These are phyloP conservation scores for Lucinisca nassula DNA, from an alignment of 2,888 invertebrate genomes.

Conservation along the genomic window DNA sequence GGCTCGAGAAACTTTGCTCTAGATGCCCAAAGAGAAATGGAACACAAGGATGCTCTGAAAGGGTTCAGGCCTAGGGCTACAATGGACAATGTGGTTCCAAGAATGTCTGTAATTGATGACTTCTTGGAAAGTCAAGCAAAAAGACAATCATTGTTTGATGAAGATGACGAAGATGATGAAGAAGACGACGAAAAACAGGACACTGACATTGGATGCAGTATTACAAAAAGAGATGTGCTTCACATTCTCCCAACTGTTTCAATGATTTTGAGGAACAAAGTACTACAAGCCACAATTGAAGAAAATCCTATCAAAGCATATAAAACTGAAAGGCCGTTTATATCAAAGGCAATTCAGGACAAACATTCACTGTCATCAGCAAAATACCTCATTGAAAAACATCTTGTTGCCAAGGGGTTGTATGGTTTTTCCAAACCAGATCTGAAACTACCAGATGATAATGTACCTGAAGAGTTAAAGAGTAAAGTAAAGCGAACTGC, in stretches of 20 bases:
- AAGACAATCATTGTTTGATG: background rate
- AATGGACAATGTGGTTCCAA: slow-evolving; percentile 33
- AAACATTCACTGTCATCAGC: too few species aligned
- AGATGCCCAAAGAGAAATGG: slow-evolving; percentile 58
- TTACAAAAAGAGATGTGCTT: background rate
- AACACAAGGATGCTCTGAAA: slow-evolving; percentile 58
- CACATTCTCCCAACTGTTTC: background rate
- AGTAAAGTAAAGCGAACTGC: background rate
- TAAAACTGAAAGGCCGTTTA: background rate
- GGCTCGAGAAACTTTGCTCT: slow-evolving; percentile 50
- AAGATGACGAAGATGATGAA: background rate
- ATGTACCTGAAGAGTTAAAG: background rate
- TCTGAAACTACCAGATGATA: background rate
- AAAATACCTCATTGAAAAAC: too few species aligned
- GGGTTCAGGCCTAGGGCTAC: slow-evolving; percentile 57
- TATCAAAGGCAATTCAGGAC: too few species aligned
- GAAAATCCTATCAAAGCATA: background rate
- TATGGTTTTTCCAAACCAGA: too few species aligned
- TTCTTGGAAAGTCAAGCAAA: background rate
- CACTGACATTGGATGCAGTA: background rate
- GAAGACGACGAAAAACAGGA: background rate
- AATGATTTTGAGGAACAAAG: too few species aligned
- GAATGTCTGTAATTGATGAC: slow-evolving; percentile 30
- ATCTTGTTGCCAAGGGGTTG: too few species aligned
- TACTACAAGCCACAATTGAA: background rate